These are phyloP conservation scores for Sturmia bella DNA, from an alignment of 2,888 invertebrate genomes.

Conservation along the genomic window DNA sequence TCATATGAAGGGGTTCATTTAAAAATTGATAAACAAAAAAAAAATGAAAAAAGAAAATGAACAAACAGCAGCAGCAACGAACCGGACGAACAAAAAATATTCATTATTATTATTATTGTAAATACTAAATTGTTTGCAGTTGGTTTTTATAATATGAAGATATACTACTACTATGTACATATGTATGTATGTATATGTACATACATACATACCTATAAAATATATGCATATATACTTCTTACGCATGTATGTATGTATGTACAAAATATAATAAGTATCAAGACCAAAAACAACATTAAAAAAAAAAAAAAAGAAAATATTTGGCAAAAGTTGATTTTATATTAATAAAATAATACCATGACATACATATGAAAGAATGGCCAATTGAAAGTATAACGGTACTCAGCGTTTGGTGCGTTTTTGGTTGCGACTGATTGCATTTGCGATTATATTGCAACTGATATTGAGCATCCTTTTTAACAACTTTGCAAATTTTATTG, in stretches of 20 bases:
- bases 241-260: no score
- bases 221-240: no score
- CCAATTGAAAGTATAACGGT: constrained; percentile 6
- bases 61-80: background rate
- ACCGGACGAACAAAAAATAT: constrained; percentile 19
- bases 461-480: no score
- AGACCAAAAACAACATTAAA: constrained; percentile 8
- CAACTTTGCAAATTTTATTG: no score
- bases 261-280: no score
- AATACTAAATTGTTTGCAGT: constrained; percentile 38
- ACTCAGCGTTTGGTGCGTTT: no score
- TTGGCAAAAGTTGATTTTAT: constrained; percentile 60
- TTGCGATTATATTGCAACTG: no score
- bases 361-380: background rate
- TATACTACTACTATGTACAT: no score
- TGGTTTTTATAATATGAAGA: constrained; percentile 53
- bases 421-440: no score
- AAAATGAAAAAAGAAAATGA: constrained; percentile 7
- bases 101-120: constrained; percentile 55
- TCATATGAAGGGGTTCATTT: constrained; percentile 66
- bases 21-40: constrained; percentile 59
- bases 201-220: no score
- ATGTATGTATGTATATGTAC: no score
- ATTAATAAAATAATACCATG: constrained; percentile 45
- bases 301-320: constrained; percentile 17